These are phyloP conservation scores for Acronicta leporina DNA, from an alignment of 2,888 invertebrate genomes.

Conservation along the genomic window DNA sequence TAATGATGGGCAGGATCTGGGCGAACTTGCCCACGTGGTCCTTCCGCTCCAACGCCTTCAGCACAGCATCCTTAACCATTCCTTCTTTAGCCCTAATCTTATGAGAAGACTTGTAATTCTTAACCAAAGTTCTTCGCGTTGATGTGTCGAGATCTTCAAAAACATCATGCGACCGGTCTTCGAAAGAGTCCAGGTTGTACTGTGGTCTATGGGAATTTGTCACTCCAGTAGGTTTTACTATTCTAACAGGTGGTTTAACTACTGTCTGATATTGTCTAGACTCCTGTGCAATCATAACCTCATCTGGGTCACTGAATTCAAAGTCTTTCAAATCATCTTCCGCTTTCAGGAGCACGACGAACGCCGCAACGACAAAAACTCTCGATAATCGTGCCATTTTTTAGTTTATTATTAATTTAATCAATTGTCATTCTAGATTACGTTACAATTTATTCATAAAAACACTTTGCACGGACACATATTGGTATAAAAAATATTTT, in stretches of 20 bases:
- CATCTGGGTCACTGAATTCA: slow-evolving; percentile 76
- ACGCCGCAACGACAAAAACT: slow-evolving; percentile 61
- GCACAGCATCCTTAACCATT: slow-evolving; percentile 86
- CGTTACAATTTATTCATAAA: slow-evolving; percentile 38
- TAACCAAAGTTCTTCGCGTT: slow-evolving; percentile 66
- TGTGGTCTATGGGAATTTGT: slow-evolving; percentile 85
- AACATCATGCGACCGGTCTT: slow-evolving; percentile 72
- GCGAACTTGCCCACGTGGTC: slow-evolving; percentile 90
- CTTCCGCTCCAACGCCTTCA: slow-evolving; percentile 89
- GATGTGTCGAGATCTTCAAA: slow-evolving; percentile 65
- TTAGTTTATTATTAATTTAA: slow-evolving; percentile 5
- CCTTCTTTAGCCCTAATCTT: slow-evolving; percentile 79
- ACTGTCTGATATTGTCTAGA: slow-evolving; percentile 79
- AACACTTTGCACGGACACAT: slow-evolving; percentile 56
- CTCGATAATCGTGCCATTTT: slow-evolving; percentile 68
- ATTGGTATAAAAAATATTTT: slow-evolving; percentile 1
- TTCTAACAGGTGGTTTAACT: slow-evolving; percentile 75
- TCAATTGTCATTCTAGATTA: slow-evolving; percentile 20
- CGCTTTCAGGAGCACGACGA: slow-evolving; percentile 61
- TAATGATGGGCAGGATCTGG: slow-evolving; percentile 90
- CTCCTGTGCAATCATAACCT: slow-evolving; percentile 85
- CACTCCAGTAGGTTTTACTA: slow-evolving; percentile 75
- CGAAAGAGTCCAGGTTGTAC: slow-evolving; percentile 82
- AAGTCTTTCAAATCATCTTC: slow-evolving; percentile 76
- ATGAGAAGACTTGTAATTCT: slow-evolving; percentile 72